Percentiles rank a stretch among this genome's conserved stretches.
phyloP scores from a whole-genome alignment of 2,113 vertebrate genomes.

The Sapajus apella region DNA sequence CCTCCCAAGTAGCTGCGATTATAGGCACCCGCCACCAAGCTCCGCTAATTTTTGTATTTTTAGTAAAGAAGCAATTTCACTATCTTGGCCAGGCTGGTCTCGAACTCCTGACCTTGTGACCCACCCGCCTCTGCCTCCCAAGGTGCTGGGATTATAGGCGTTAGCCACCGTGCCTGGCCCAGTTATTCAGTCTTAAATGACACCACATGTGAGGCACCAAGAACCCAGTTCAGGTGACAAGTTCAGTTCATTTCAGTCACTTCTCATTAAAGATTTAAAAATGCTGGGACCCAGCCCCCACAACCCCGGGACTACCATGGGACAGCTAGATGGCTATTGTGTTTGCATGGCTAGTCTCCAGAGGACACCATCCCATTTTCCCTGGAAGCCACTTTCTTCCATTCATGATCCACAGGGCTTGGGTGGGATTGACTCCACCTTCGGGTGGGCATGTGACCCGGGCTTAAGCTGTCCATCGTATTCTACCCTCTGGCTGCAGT shows the following conservation, averaged over 20 bases:
- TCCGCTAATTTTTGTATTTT: too few species aligned
- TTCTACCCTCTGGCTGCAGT: not conserved
- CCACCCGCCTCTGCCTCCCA: too few species aligned
- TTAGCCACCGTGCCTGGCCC: too few species aligned
- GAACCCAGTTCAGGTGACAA: not conserved
- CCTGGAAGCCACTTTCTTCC: not conserved
- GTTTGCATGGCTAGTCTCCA: not conserved
- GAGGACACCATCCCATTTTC: not conserved
- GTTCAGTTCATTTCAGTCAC: not conserved
- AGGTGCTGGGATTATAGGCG: too few species aligned
- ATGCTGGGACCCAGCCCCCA: not conserved
- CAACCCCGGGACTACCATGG: not conserved
- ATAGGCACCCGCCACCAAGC: too few species aligned
- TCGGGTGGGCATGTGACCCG: not conserved
- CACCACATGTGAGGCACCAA: not conserved
- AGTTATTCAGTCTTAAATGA: not conserved
- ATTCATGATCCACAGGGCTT: too few species aligned
- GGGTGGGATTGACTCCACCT: not conserved
- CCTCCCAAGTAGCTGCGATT: too few species aligned
- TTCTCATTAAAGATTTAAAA: constrained; percentile 6
- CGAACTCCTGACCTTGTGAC: too few species aligned
- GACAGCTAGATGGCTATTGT: not conserved
- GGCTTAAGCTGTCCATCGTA: too few species aligned
- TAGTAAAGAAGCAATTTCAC: too few species aligned
- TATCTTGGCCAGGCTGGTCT: too few species aligned